Percentiles rank a stretch among this genome's conserved stretches.
Evolutionary conservation across 1,140 invertebrate species (phyloP).

Genomic region (Vollenhovia emeryi): DNA sequence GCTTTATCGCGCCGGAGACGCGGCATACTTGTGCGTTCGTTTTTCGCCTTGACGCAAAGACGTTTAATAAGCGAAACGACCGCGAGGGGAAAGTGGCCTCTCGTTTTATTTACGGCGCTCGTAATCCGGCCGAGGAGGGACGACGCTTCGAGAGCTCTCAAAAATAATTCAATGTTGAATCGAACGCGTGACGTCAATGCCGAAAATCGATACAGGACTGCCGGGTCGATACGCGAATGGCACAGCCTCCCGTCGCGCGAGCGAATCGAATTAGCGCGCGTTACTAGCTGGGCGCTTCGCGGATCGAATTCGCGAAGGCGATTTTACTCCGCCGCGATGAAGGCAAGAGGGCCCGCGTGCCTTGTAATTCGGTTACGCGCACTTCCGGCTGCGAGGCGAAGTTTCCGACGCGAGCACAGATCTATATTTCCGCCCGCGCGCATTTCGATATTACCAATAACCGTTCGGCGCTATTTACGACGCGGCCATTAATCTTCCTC

Average conservation of each 20-base stretch:
- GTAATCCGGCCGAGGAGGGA: not conserved
- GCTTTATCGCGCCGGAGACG: not conserved
- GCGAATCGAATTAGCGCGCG: conserved; percentile 27
- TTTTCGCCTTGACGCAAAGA: conserved; percentile 7
- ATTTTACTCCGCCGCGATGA: not conserved
- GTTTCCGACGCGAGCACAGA: not conserved
- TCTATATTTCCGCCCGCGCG: not conserved
- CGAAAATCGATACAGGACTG: conserved; percentile 21
- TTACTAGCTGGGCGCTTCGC: not conserved
- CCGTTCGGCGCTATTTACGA: not conserved
- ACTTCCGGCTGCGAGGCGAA: not conserved
- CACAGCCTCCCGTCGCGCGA: not conserved
- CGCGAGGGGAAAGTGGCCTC: not conserved
- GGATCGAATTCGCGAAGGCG: not conserved
- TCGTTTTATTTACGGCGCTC: conserved; percentile 7
- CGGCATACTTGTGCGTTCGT: not conserved
- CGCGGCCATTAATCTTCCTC: conserved; percentile 1
- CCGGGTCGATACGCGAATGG: conserved; percentile 4
- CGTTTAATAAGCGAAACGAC: conserved; percentile 10
- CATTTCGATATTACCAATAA: not conserved
- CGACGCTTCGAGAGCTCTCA: conserved; percentile 15
- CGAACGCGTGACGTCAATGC: conserved; percentile 27
- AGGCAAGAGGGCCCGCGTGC: not conserved
- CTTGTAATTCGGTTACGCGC: conserved; percentile 3
- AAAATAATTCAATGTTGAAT: conserved; percentile 15